Base-by-base conservation (phyloP, 2,888 invertebrate genomes). In the Nineta flava region DNA sequence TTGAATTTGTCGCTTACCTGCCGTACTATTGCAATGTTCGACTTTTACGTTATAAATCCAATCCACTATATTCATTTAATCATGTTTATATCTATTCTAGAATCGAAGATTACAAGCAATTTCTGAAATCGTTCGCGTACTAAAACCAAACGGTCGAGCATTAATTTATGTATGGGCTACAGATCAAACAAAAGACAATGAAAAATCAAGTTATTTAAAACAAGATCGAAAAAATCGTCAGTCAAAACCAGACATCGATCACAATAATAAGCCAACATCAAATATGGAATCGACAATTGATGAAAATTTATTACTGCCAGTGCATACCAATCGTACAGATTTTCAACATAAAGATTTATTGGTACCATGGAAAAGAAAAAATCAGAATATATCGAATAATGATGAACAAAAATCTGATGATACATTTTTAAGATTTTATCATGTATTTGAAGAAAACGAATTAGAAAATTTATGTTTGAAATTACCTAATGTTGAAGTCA, bases 111-210 rank as follows among this genome's bases (percentile, higher is more conserved):
- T 77, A 19, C 70, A 75, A 60, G 87, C 93, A 0, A 61, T 96
- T 12, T 61, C 66, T 16, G 91, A 93, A 63, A 82, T 95, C 59
- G 64, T 79, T 1, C 72, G 92, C 12, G 67, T 90, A 1, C 69
- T 97, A 6, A 69, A 74, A n/a, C 62, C 71, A 0, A 79, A 77
- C 0, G 96, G 96, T 0, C 70, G 69, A 54, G 85, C 84, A 2
- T 70, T 97, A 5, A 81, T 99, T 52, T 95, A 96, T 55, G 97
- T 96, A 0, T 99, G 99, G 99, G 93, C 97, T 0, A 85, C 86
- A 65, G 85, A 94, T 62, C 95, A 95, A 66, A 72, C 74, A 2
- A 76, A 70, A 53, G 74, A 82, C 42, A 72, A 72, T 16, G 66
- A 73, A 48, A 78, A 79, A 58, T 83, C 84, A 1, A 76, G 76